phyloP scores from a whole-genome alignment of 2,113 vertebrate species.

The Trogon melanurus region DNA sequence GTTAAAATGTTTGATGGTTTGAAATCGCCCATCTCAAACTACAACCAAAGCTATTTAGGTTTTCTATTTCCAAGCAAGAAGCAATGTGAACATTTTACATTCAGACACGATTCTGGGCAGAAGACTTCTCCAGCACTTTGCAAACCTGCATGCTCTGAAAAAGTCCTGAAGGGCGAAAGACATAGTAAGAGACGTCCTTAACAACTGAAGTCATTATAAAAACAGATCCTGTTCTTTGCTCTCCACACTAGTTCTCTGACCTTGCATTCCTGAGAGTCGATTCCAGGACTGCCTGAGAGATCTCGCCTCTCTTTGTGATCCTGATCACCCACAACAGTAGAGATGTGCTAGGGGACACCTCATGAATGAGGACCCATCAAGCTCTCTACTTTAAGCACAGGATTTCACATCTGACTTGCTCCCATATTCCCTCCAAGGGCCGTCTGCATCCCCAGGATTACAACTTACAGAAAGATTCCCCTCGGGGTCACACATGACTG shows the following conservation, averaged over 20 bases:
- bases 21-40: not conserved
- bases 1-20: not conserved
- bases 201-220: not conserved
- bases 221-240: not conserved
- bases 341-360: not conserved
- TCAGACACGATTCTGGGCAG: not conserved
- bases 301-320: not conserved
- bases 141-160: not conserved
- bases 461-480: not conserved
- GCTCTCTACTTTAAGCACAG: not conserved
- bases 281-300: not conserved
- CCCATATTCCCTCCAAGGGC: not conserved
- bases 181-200: not conserved
- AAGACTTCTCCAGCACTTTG: not conserved
- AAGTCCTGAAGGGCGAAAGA: not conserved
- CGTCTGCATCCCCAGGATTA: not conserved
- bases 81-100: not conserved
- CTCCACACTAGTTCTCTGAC: not conserved
- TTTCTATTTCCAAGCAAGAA: not conserved
- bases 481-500: accelerated
- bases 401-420: not conserved
- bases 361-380: not conserved
- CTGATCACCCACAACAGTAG: not conserved
- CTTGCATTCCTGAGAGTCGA: not conserved
- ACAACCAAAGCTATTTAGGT: not conserved